A percentile compares a stretch with the other conserved stretches of the same genome.
These are phyloP conservation scores for Phymanthus crucifer DNA, from an alignment of 92 coral and sea anemone genomes.

Conservation along the genomic window DNA sequence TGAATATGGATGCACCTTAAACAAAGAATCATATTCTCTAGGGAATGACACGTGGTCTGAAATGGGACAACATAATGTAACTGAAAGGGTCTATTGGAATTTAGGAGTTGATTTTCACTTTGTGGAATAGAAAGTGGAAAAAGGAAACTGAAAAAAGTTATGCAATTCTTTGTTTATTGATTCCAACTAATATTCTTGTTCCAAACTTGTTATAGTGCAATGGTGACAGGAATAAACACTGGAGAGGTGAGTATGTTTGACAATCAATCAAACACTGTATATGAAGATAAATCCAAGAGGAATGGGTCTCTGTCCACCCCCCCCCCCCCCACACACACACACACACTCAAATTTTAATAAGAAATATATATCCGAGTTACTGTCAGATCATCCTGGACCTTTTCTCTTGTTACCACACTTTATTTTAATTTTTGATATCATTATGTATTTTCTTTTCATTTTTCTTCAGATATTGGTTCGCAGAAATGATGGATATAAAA, in stretches of 20 bases:
- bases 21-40: too few relatives aligned
- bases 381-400: not conserved
- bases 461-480: constrained; percentile 81
- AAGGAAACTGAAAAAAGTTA: not conserved
- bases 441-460: not conserved
- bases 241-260: constrained; percentile 76
- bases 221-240: constrained; percentile 94
- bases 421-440: not conserved
- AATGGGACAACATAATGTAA: too few relatives aligned
- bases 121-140: too few relatives aligned
- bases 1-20: too few relatives aligned
- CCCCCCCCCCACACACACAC: too few relatives aligned
- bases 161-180: not conserved
- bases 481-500: constrained; percentile 87
- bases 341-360: not conserved
- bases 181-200: not conserved
- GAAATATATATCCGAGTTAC: too few relatives aligned
- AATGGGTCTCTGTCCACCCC: too few relatives aligned
- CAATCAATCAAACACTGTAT: too few relatives aligned
- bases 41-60: too few relatives aligned
- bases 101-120: too few relatives aligned
- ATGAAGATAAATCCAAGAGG: too few relatives aligned
- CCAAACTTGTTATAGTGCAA: constrained; percentile 60
- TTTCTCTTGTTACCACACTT: not conserved
- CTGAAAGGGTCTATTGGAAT: too few relatives aligned